Evolutionary conservation across 53 echinoderm and acorn worm species (phyloP).

Genomic region (Antedon mediterranea): DNA sequence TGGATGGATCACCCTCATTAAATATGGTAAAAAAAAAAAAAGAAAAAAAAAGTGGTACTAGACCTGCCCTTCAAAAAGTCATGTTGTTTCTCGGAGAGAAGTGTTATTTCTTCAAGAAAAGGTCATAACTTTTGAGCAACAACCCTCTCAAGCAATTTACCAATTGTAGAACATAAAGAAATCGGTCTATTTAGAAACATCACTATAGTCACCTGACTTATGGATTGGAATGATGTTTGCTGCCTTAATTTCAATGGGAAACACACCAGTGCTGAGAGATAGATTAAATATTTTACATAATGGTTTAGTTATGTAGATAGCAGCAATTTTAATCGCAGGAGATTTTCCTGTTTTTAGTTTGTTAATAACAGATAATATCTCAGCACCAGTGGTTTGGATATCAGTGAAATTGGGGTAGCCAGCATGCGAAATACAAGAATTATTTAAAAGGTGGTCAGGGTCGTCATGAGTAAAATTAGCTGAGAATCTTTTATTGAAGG

Average conservation of each 20-base stretch:
- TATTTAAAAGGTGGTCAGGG: background rate
- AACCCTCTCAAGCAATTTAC: background rate
- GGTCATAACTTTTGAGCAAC: no score
- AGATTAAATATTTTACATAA: no score
- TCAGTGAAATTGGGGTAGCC: background rate
- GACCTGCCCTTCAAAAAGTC: background rate
- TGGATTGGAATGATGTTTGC: background rate
- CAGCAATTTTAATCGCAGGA: background rate
- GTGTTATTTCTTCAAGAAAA: no score
- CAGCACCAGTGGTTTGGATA: background rate
- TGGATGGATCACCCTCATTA: no score
- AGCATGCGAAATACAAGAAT: background rate
- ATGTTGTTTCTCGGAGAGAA: background rate
- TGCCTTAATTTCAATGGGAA: background rate
- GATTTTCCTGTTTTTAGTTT: background rate
- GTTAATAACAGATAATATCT: background rate
- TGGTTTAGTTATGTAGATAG: background rate
- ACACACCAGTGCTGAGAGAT: background rate
- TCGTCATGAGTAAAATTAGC: background rate
- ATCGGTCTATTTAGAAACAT: background rate
- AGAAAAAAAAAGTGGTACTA: no score
- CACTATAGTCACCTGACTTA: background rate
- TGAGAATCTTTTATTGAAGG: background rate
- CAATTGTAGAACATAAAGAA: background rate
- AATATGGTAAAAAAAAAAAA: no score